Evolutionary conservation across 2,113 vertebrate species (phyloP).

Genomic region (Mesembrinibis cayennensis): DNA sequence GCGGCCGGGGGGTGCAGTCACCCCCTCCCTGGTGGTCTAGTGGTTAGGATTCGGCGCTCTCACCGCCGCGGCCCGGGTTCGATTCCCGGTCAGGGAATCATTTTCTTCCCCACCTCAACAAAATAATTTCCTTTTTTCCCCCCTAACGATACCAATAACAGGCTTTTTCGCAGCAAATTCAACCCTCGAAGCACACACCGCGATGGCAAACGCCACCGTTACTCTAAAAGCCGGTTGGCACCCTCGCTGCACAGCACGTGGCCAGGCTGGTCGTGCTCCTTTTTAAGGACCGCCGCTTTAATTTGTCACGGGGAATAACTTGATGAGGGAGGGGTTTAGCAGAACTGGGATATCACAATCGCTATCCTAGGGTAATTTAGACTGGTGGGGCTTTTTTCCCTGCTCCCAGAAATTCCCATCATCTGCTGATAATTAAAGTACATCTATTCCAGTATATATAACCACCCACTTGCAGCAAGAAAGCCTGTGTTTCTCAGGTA

Average conservation of each 20-base stretch:
- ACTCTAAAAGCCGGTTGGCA: not conserved
- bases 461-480: not conserved
- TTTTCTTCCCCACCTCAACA: no score
- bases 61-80: slow-evolving; percentile 83
- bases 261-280: no score
- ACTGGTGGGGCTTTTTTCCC: not conserved
- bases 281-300: not conserved
- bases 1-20: no score
- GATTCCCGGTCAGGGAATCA: slow-evolving; percentile 82
- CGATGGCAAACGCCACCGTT: fast-evolving
- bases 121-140: no score
- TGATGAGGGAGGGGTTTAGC: no score
- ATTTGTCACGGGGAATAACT: no score
- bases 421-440: not conserved
- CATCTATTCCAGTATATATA: not conserved
- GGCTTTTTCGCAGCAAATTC: not conserved
- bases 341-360: no score
- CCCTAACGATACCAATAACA: not conserved
- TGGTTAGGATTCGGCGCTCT: slow-evolving; percentile 87
- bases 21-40: slow-evolving; percentile 80
- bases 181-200: not conserved
- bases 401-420: no score
- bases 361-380: not conserved
- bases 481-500: fast-evolving
- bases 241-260: no score